Evolutionary conservation across 2,113 vertebrate genomes (phyloP).

Genomic region (Carassius carassius): DNA sequence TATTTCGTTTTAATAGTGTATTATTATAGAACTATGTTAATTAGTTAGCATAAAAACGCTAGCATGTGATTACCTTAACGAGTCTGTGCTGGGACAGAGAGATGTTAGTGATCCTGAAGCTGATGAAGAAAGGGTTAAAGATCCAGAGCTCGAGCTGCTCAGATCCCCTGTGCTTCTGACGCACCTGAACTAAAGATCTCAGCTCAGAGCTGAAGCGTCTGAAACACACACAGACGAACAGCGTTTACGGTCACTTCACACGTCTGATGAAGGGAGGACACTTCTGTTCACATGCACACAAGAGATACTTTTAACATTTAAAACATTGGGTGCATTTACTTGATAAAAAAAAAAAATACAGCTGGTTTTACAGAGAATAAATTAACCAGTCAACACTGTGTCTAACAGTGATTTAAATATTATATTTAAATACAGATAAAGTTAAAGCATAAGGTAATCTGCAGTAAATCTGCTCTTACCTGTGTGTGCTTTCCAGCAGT

Average conservation of each 20-base stretch:
- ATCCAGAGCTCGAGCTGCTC: slow-evolving; percentile 88
- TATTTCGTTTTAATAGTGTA: not conserved
- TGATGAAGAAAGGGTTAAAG: slow-evolving; percentile 79
- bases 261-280: too few relatives aligned
- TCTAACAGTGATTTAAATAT: not conserved
- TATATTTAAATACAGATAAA: not conserved
- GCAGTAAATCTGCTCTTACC: slow-evolving; percentile 67
- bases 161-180: slow-evolving; percentile 72
- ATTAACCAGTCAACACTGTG: too few relatives aligned
- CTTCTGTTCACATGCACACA: too few relatives aligned
- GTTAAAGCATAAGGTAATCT: not conserved
- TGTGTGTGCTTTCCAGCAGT: slow-evolving; percentile 75
- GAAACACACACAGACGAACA: not conserved
- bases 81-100: slow-evolving; percentile 77
- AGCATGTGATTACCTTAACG: slow-evolving; percentile 77
- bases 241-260: too few relatives aligned
- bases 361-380: too few relatives aligned
- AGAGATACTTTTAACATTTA: too few relatives aligned
- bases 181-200: slow-evolving; percentile 79
- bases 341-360: too few relatives aligned
- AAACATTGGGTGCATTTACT: too few relatives aligned
- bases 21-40: not conserved
- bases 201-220: slow-evolving; percentile 78
- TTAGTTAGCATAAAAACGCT: too few relatives aligned
- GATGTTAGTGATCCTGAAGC: slow-evolving; percentile 79